Percentiles rank a stretch among this genome's conserved stretches.
These are phyloP conservation scores for Centropristis striata DNA, from an alignment of 2,113 vertebrate species.

Conservation along the genomic window DNA sequence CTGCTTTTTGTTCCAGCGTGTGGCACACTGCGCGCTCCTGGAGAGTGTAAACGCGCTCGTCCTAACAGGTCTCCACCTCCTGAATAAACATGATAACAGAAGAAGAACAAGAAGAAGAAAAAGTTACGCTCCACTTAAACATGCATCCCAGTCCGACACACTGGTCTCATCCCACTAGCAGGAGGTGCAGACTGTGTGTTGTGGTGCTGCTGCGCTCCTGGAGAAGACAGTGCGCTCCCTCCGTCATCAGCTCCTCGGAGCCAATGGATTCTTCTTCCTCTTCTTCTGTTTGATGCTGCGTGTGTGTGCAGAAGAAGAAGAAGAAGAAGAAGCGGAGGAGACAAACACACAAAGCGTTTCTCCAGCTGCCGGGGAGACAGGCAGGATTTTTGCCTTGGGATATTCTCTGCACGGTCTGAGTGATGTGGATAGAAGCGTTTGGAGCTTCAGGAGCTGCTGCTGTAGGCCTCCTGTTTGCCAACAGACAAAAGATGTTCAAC, in stretches of 20 bases:
- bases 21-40: slow-evolving; percentile 66
- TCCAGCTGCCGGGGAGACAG: slow-evolving; percentile 11
- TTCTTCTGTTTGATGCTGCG: slow-evolving; percentile 12
- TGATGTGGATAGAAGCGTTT: slow-evolving; percentile 15
- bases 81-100: not conserved
- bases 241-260: slow-evolving; percentile 69
- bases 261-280: slow-evolving; percentile 57
- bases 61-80: slow-evolving; percentile 39
- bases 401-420: not conserved
- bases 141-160: slow-evolving; percentile 45
- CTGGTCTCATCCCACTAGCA: slow-evolving; percentile 47
- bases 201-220: slow-evolving; percentile 51
- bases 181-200: slow-evolving; percentile 46
- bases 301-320: not conserved
- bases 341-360: slow-evolving; percentile 7
- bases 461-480: slow-evolving; percentile 16
- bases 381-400: not conserved
- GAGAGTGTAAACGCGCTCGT: slow-evolving; percentile 31
- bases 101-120: not conserved
- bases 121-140: slow-evolving; percentile 42
- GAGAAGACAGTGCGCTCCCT: slow-evolving; percentile 69
- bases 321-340: slow-evolving; percentile 2
- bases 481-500: slow-evolving; percentile 10
- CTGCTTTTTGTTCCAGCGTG: slow-evolving; percentile 57
- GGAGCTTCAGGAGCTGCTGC: slow-evolving; percentile 4